Evolutionary conservation across 2,113 vertebrate genomes (phyloP), one percentile per base, ranked within the genome.

Genomic region (Myotis brandtii): DNA sequence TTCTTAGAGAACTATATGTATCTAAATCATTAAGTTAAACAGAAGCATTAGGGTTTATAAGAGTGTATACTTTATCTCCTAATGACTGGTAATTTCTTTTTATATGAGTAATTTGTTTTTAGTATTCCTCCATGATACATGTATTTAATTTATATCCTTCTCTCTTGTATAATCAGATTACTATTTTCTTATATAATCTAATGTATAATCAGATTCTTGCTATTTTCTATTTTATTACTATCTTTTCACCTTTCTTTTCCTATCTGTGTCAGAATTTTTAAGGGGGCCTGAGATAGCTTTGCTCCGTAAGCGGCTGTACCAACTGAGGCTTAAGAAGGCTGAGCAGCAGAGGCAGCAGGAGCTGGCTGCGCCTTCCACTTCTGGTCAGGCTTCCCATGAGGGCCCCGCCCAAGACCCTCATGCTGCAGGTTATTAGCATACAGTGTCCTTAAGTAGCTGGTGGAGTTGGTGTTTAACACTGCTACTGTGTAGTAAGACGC

Each of bases 241-340:
- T 97, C 93, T 94, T 92, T 96, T 92, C 95, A 82, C 70, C 80
- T 86, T 48, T 95, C 88, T 97, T 89, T 96, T 94, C 93, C 98
- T 98, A 93, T 98, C 96, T 98, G 96, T 96, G 98, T 98, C 98
- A 99, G 99, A 99, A 97, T 98, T 95, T 89, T 89, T 99, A 94
- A 98, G 99, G 98, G 99, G 99, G 97, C 99, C 98, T 37, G 99
- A 99, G 98, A 99, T 99, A 99, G 99, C 99, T 99, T 99, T 99
- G 99, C 99, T 99, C 98, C 99, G 99, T 99, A 99, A 99, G 98
- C 99, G 99, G 97, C 99, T 99, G 96, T 99, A 99, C 97, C 99
- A 99, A 82, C 99, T 99, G 98, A 98, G 98, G 97, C 99, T 99
- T 96, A 99, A 99, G 97, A 99, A 99, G 99, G 99, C 99, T 79